A percentile compares a stretch with the other conserved stretches of the same genome.
These are phyloP conservation scores for Metaphire vulgaris DNA, from an alignment of 1,140 invertebrate species.

Conservation along the genomic window DNA sequence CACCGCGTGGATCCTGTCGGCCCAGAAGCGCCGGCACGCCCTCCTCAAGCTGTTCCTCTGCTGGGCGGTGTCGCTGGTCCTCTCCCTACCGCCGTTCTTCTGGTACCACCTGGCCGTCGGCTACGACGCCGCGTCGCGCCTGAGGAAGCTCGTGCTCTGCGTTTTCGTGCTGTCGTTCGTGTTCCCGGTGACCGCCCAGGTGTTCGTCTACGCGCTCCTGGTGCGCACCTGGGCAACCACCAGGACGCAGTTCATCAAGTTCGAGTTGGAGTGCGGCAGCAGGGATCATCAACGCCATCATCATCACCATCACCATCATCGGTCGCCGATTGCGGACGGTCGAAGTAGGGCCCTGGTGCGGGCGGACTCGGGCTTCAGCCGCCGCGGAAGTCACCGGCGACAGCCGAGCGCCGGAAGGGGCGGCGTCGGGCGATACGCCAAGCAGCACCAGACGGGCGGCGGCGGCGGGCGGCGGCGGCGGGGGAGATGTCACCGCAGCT, in stretches of 20 bases:
- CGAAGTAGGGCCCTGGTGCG: background rate
- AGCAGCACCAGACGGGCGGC: too few relatives aligned
- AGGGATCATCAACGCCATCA: too few relatives aligned
- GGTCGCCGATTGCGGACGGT: background rate
- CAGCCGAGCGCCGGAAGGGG: background rate
- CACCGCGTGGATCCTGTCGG: background rate
- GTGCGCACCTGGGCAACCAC: background rate
- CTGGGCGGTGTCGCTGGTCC: background rate
- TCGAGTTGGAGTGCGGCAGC: background rate
- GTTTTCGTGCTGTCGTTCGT: background rate
- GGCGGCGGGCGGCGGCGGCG: too few relatives aligned
- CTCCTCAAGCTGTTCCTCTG: background rate
- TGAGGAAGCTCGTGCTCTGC: background rate
- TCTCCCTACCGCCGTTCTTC: background rate
- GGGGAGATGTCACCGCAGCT: conserved; percentile 9
- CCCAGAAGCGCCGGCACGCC: background rate
- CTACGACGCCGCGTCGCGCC: background rate
- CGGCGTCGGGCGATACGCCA: too few relatives aligned
- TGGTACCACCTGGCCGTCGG: background rate
- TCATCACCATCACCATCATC: too few relatives aligned
- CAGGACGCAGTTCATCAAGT: background rate
- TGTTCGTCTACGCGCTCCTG: background rate
- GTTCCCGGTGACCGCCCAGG: background rate
- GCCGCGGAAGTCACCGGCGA: background rate
- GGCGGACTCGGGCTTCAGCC: background rate